A percentile compares a stretch with the other conserved stretches of the same genome.
Evolutionary conservation across 2,797 vertebrate species (phyloP).

Genomic region (Siniperca undulata): DNA sequence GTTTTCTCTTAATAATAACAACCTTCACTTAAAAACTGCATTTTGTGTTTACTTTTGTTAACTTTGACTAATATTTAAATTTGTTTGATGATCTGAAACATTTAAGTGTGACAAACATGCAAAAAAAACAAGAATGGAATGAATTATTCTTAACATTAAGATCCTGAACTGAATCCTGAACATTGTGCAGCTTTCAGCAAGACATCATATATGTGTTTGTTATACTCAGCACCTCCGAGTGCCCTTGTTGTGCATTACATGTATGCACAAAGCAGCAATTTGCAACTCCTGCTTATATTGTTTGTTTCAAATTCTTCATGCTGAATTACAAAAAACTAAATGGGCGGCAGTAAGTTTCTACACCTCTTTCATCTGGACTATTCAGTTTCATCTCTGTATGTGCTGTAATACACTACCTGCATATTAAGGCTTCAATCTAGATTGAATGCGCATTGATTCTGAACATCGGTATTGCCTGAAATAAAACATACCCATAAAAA

Average conservation of each 20-base stretch:
- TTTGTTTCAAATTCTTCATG: constrained; percentile 2
- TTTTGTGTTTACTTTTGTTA: too few relatives aligned
- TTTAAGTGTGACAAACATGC: too few relatives aligned
- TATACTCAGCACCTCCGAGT: background rate
- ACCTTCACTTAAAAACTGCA: too few relatives aligned
- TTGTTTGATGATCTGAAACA: too few relatives aligned
- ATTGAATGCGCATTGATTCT: constrained; percentile 44
- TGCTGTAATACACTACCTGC: constrained; percentile 29
- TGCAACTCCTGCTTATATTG: background rate
- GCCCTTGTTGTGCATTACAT: constrained; percentile 1
- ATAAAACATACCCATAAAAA: constrained; percentile 27
- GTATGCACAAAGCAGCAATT: background rate
- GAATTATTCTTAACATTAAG: background rate
- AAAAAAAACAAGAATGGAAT: too few relatives aligned
- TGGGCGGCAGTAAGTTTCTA: constrained; percentile 2
- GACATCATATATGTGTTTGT: too few relatives aligned
- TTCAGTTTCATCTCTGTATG: constrained; percentile 27
- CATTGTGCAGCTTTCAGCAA: background rate
- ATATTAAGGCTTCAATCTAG: constrained; percentile 41
- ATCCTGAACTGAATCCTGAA: background rate
- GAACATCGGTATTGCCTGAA: constrained; percentile 25
- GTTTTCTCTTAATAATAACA: too few relatives aligned
- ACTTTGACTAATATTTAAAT: too few relatives aligned
- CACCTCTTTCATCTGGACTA: constrained; percentile 37
- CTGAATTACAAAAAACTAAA: constrained; percentile 21